phyloP scores from a whole-genome alignment of 2,888 invertebrate genomes.

The Toxonevra muliebris region DNA sequence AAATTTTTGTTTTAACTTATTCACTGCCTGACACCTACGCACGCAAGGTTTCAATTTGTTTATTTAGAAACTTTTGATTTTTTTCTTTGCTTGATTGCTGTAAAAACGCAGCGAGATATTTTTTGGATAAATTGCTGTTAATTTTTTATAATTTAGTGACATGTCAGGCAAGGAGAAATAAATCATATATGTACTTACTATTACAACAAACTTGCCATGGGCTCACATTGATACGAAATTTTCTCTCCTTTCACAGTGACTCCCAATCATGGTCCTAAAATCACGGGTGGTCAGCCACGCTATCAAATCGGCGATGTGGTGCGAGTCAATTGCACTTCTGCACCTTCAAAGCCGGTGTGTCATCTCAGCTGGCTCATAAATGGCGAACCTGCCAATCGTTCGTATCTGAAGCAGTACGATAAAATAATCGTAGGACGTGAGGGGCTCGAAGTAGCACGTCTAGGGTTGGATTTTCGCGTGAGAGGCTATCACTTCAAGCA shows the following conservation, averaged over 20 bases:
- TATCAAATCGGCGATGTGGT: conserved; percentile 86
- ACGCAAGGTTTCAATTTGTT: conserved; percentile 26
- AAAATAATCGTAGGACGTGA: conserved; percentile 69
- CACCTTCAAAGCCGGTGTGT: conserved; percentile 83
- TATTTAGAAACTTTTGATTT: no score
- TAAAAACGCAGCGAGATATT: conserved; percentile 15
- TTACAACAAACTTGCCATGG: no score
- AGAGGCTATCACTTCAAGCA: conserved; percentile 80
- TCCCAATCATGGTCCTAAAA: conserved; percentile 82
- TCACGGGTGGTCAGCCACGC: conserved; percentile 79
- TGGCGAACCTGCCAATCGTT: conserved; percentile 75
- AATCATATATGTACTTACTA: neutral
- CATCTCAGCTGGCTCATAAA: conserved; percentile 88
- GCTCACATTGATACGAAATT: neutral
- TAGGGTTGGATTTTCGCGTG: conserved; percentile 83
- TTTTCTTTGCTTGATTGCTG: neutral
- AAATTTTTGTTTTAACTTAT: conserved; percentile 22
- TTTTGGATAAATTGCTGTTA: conserved; percentile 7
- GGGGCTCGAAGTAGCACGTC: conserved; percentile 77
- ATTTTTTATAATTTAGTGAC: neutral
- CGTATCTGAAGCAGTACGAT: conserved; percentile 67
- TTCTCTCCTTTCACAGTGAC: conserved; percentile 69
- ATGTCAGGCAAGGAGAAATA: neutral
- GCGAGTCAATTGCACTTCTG: conserved; percentile 86
- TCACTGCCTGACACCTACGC: neutral